Conservation (phyloP, 1,140 invertebrate genomes). For the Physella acuta region DNA sequence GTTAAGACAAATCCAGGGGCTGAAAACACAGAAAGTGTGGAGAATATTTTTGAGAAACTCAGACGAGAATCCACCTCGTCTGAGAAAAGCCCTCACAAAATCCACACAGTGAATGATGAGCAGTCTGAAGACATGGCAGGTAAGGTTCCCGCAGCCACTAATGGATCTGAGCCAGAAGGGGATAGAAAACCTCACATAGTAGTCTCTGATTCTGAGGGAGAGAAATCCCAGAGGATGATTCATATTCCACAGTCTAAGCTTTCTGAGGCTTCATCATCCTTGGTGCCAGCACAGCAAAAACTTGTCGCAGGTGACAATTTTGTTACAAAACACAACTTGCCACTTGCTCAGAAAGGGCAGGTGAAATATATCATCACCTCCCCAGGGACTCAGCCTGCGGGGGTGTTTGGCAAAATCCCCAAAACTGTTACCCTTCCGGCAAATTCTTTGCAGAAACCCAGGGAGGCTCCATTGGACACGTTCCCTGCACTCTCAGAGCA, state of each 20-base stretch:
- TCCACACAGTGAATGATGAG: background rate
- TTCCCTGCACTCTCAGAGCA: background rate
- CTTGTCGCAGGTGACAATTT: too few species aligned
- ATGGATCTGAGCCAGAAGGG: background rate
- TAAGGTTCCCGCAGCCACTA: background rate
- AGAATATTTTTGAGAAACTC: constrained; percentile 2
- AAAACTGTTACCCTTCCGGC: background rate
- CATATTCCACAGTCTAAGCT: too few species aligned
- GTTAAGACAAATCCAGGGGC: background rate
- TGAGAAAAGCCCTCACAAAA: background rate
- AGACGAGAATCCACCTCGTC: background rate
- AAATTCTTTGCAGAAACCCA: background rate
- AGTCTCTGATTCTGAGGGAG: background rate
- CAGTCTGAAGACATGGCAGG: background rate
- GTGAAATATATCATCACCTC: background rate
- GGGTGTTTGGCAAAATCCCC: background rate
- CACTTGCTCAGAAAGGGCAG: background rate
- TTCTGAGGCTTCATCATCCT: too few species aligned
- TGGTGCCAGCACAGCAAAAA: too few species aligned
- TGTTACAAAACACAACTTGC: too few species aligned
- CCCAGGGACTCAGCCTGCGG: background rate
- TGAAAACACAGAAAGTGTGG: background rate
- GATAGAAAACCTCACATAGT: background rate
- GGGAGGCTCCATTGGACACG: background rate
- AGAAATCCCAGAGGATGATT: background rate